phyloP scores from a whole-genome alignment of 2,113 vertebrate genomes.

The Xiphophorus hellerii region DNA sequence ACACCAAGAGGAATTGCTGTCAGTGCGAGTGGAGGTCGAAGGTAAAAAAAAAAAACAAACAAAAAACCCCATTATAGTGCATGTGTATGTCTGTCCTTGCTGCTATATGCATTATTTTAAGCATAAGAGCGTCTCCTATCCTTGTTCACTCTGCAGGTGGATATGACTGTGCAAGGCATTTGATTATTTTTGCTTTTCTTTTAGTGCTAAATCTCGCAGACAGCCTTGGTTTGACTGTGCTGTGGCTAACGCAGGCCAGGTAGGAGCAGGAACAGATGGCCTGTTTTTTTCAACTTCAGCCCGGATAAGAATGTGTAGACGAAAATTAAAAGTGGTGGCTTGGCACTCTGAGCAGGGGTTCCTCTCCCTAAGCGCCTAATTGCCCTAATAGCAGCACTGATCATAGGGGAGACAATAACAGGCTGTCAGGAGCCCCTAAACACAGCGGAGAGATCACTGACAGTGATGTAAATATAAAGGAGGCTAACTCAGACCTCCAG shows the following conservation, averaged over 20 bases:
- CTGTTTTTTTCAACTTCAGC: slow-evolving; percentile 58
- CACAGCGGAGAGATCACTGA: neutral
- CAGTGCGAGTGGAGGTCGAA: slow-evolving; percentile 20
- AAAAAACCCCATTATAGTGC: slow-evolving; percentile 1
- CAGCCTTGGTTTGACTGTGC: slow-evolving; percentile 16
- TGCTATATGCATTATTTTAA: neutral
- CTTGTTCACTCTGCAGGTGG: slow-evolving; percentile 25
- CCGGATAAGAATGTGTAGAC: slow-evolving; percentile 64
- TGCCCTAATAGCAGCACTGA: slow-evolving; percentile 33
- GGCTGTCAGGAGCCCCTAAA: slow-evolving; percentile 11
- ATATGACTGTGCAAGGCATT: slow-evolving; percentile 54
- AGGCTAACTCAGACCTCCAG: neutral
- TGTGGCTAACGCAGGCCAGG: slow-evolving; percentile 66
- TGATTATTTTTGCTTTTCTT: slow-evolving; percentile 7
- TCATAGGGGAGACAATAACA: slow-evolving; percentile 52
- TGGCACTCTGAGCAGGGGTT: slow-evolving; percentile 47
- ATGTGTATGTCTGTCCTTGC: neutral
- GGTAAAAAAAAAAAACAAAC: neutral
- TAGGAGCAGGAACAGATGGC: slow-evolving; percentile 62
- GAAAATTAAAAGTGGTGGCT: slow-evolving; percentile 72
- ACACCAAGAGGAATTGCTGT: slow-evolving; percentile 8
- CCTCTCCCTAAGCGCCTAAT: slow-evolving; percentile 57
- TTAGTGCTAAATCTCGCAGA: slow-evolving; percentile 2
- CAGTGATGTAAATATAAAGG: neutral
- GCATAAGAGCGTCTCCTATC: slow-evolving; percentile 7